Base-by-base conservation (phyloP, 2,888 invertebrate species). In the Prosapia bicincta region DNA sequence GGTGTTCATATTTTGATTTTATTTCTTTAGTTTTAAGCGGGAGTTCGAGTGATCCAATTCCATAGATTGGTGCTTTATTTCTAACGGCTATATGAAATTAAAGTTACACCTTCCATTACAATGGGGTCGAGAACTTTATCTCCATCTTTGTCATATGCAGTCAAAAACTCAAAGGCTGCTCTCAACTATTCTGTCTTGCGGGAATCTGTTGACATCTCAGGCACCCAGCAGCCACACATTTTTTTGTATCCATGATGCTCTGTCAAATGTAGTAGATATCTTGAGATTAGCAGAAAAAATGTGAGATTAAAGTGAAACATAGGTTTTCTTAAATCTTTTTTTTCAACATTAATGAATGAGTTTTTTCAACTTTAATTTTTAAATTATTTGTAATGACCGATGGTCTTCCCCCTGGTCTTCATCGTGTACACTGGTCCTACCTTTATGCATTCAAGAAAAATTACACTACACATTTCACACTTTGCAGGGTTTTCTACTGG, bases 61-160 rank as follows among this genome's bases (percentile, higher is more conserved):
- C 66, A 69, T 74, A 26, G 77, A 79, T 28, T 78, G 76, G n/a
- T 74, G 72, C 70, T 79, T 78, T 24, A 43, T 72, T 73, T 77
- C 78, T n/a, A 78, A 79, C 69, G 79, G 78, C 23, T 75, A 72
- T 78, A 68, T 67, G 66, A 66, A 32, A 77, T 77, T 77, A 78
- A 81, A 25, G 78, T 79, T 79, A 80, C 78, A 66, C 79, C 78
- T 20, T 78, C 80, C 5, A 79, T 80, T 23, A 80, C 79, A 77
- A 81, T 80, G 28, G 13, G 68, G n/a, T 32, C 32, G 15, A 72
- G 67, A 67, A 72, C 67, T 38, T 20, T 9, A 15, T 72, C 72
- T 5, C 72, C 66, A 72, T 72, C 66, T 66, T 54, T 32, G 66
- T 72, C 32, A 72, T 72, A 72, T 30, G 5, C 25, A 25, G 66